Base-by-base conservation (phyloP, 2,797 vertebrate species). In the Microctenopoma lineatum region DNA sequence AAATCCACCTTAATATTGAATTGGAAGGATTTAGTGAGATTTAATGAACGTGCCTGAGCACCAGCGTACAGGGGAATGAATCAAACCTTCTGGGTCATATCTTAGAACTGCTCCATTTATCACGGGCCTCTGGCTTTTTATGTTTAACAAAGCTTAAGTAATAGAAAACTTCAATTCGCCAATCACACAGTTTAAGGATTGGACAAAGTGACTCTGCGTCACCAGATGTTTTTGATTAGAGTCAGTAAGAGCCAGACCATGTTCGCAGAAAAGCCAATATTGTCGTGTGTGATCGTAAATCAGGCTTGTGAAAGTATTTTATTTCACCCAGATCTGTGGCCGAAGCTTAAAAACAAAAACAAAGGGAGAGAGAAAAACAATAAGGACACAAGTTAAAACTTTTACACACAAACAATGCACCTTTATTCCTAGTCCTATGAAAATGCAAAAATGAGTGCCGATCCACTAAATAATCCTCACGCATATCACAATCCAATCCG, bases 1-100 rank as follows among this genome's bases (percentile, higher is more conserved):
- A 67, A 79, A 46, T 54, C 57, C 66, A 54, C 50, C 34, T 62
- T 56, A 57, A 63, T 41, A 70, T 15, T 44, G 11, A 71, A 64
- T 4, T 68, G 29, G 9, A 70, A 41, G 26, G 4, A 38, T 48
- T 65, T 60, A 7, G n/a, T 75, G 36, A 47, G 59, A 72, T 48
- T 66, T 7, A 56, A 46, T 58, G 14, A 53, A 57, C 14, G 0
- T 71, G 56, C 58, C 51, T 55, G 29, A 57, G 70, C 59, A 64
- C 44, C 29, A 66, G 32, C 57, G 56, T 18, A 5, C 32, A 51
- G 6, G 27, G 61, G 51, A 64, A 67, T 64, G 42, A 84, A 73
- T 83, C 67, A 81, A 60, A 66, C 56, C 44, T 41, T 67, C 48
- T 59, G 48, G 41, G n/a, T 61, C 48, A 38, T 47, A 52, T 64